These are phyloP conservation scores for Nebria ingens DNA, from an alignment of 1,140 invertebrate genomes.

Conservation along the genomic window DNA sequence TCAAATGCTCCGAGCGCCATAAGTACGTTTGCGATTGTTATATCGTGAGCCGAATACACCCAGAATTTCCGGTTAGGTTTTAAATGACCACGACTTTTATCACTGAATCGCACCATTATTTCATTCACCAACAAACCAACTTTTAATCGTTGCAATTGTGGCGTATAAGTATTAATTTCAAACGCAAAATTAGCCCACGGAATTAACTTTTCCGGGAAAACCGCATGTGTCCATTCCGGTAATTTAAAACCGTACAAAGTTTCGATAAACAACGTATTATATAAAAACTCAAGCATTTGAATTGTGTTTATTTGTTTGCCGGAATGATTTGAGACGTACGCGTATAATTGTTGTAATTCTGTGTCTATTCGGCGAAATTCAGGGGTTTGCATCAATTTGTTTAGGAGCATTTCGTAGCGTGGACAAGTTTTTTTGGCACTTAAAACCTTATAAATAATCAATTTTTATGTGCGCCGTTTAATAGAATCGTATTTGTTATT, in stretches of 20 bases:
- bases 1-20: constrained; percentile 64
- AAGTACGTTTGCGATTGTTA: constrained; percentile 66
- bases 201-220: constrained; percentile 41
- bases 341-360: constrained; percentile 50
- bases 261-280: constrained; percentile 60
- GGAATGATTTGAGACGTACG: constrained; percentile 48
- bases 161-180: constrained; percentile 37
- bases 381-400: constrained; percentile 42
- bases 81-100: constrained; percentile 19
- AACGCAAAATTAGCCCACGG: constrained; percentile 42
- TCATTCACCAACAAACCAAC: constrained; percentile 49
- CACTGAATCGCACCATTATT: constrained; percentile 16
- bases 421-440: constrained; percentile 55
- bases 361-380: constrained; percentile 47
- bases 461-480: not conserved
- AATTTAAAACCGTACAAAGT: constrained; percentile 56
- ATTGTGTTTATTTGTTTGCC: constrained; percentile 45
- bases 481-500: constrained; percentile 14
- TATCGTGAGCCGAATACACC: constrained; percentile 75
- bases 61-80: constrained; percentile 49
- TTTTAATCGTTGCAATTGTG: constrained; percentile 42
- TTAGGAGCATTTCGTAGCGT: constrained; percentile 45
- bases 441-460: constrained; percentile 29
- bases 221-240: constrained; percentile 57
- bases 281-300: constrained; percentile 47